Evolutionary conservation across 2,888 invertebrate genomes (phyloP), one percentile per base, ranked within the genome.

Genomic region (Pristionchus entomophagus): DNA sequence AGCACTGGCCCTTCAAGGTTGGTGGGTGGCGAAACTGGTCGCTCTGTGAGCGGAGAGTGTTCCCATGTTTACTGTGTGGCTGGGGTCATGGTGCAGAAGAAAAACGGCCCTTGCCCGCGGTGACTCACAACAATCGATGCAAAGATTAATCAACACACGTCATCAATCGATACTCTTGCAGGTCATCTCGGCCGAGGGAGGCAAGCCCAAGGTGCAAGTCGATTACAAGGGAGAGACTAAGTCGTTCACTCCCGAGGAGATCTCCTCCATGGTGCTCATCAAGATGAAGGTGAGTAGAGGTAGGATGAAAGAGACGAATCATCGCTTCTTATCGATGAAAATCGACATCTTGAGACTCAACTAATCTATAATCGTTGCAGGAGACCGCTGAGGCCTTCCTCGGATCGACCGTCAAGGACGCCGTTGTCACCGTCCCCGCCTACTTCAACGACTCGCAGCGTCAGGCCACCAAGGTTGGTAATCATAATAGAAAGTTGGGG

Each of bases 201-300:
- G 90, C 41, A 93, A 93, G 88, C 95, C 95, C 29, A 95, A 95
- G 90, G 94, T 95, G 59, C 95, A 96, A 94, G 96, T 97, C 35
- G 95, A 96, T 88, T 97, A 96, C 95, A 97, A 97, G 94, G 97
- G 97, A 77, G 97, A 97, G 94, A 94, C 94, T 86, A 98, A 97
- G 94, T 95, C 95, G 29, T 94, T 94, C 90, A 92, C 90, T 35
- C 93, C 94, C 62, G 94, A 94, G 88, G 93, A 93, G 86, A 91
- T 93, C 85, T 92, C 92, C 22, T 90, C 92, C 14, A 92, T 91
- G 91, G 93, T 93, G n/a, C 87, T 92, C 56, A 59, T 88, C 82
- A 91, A 91, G 87, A 90, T 89, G 89, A 89, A 88, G 88, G 83
- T 83, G n/a, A 22, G 95, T 65, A 93, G n/a, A 77, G 19, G n/a